phyloP scores from a whole-genome alignment of 1,140 invertebrate genomes.

The Coenobita brevimanus region DNA sequence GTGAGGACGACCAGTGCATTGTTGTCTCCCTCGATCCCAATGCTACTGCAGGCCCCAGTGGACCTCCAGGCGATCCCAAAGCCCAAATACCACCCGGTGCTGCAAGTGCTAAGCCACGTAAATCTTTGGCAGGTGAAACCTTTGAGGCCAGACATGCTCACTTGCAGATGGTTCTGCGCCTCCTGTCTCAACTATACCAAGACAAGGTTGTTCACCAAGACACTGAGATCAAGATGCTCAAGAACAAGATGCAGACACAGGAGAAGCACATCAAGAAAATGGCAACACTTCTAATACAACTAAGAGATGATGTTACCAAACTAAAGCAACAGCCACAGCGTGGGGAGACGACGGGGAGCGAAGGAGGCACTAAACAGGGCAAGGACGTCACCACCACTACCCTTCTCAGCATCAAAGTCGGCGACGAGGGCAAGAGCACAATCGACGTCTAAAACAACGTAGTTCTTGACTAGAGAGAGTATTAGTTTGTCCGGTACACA shows the following conservation, averaged over 20 bases:
- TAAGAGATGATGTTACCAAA: constrained; percentile 41
- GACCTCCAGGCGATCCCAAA: neutral
- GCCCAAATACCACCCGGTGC: neutral
- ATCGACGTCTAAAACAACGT: constrained; percentile 28
- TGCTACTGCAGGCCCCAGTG: neutral
- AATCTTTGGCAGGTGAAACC: constrained; percentile 17
- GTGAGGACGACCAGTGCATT: constrained; percentile 32
- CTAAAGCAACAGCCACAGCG: neutral
- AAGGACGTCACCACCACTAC: constrained; percentile 8
- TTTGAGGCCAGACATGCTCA: constrained; percentile 53
- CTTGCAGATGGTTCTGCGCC: constrained; percentile 64
- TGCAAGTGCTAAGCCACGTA: neutral
- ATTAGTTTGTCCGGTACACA: no score
- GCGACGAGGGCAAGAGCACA: constrained; percentile 20
- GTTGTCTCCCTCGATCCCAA: constrained; percentile 16
- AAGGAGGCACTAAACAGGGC: neutral
- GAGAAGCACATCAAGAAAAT: constrained; percentile 66
- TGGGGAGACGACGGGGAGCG: neutral
- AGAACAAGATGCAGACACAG: constrained; percentile 56
- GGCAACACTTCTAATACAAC: constrained; percentile 55
- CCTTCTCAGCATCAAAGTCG: constrained; percentile 40
- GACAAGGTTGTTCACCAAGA: constrained; percentile 65
- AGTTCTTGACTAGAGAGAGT: no score
- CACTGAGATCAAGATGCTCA: constrained; percentile 55
- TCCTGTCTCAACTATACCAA: constrained; percentile 62